Base-by-base conservation (phyloP, 2,797 vertebrate species). In the Anabas testudineus region DNA sequence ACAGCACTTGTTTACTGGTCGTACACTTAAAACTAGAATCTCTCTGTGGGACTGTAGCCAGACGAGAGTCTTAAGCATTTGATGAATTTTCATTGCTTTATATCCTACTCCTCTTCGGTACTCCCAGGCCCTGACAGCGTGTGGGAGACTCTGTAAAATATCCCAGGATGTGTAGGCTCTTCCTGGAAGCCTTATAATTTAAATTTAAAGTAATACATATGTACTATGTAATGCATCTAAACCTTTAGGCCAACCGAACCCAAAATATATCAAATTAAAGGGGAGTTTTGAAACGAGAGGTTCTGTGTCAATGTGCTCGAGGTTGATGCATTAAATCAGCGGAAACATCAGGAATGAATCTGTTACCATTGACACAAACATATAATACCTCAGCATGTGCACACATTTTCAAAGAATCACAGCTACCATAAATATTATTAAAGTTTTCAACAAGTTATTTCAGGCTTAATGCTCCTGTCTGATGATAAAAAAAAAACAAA, bases 151-250 rank as follows among this genome's bases (percentile, higher is more conserved):
- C 48, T 61, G 72, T 72, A 80, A 83, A 87, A 85, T 81, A 87
- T 78, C 58, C 24, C 49, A 48, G 71, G 76, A 95, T 47, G 94
- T 95, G 94, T 94, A 96, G 82, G 94, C 95, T 89, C 94, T 85
- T 94, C 92, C 95, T 85, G 80, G 71, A 83, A 84, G 83, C 70
- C 67, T 70, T 74, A 34, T 84, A 59, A 71, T 59, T 81, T 57
- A 84, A 61, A 69, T 56, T 28, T 39, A 3, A 67, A 74, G 41
- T 48, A 59, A 42, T 69, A 70, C 34, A 74, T 60, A 49, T 71
- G 56, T 67, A 66, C 53, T 64, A 24, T 61, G 32, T 46, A 72
- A 63, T 58, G 56, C n/a, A 46, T 74, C 39, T 54, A 67, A 74
- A 70, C 58, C 52, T 72, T 56, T 16, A 61, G 28, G 53, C 30